A percentile compares a stretch with the other conserved stretches of the same genome.
phyloP scores from a whole-genome alignment of 2,888 invertebrate genomes.

The Cephonodes hylas region DNA sequence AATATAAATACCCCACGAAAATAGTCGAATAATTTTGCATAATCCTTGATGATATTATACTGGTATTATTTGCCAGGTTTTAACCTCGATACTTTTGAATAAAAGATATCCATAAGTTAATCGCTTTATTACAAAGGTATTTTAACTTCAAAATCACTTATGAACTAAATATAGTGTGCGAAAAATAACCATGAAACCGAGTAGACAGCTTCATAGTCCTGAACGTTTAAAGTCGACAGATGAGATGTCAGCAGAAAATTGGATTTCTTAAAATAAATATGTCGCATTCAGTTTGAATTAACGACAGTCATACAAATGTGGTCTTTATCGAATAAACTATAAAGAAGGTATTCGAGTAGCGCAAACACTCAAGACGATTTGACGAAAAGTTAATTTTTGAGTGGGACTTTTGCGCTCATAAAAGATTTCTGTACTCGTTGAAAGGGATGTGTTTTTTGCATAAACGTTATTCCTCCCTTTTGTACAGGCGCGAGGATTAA shows the following conservation, averaged over 20 bases:
- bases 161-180: constrained; percentile 50
- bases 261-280: constrained; percentile 81
- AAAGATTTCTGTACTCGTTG: constrained; percentile 57
- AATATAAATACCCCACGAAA: no score
- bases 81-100: not conserved
- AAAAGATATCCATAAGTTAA: constrained; percentile 25
- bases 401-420: constrained; percentile 63
- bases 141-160: constrained; percentile 42
- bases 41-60: no score
- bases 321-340: constrained; percentile 25
- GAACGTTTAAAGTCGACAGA: constrained; percentile 79
- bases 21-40: no score
- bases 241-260: constrained; percentile 81
- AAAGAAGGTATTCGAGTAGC: constrained; percentile 35
- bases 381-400: constrained; percentile 72
- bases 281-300: constrained; percentile 71
- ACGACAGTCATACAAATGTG: constrained; percentile 31
- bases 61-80: not conserved
- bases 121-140: constrained; percentile 19
- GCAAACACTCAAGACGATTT: constrained; percentile 31
- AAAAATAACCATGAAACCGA: constrained; percentile 73
- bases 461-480: constrained; percentile 46
- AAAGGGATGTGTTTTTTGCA: constrained; percentile 44
- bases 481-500: constrained; percentile 54
- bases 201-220: constrained; percentile 67